Base-by-base conservation (phyloP, 2,888 invertebrate genomes). In the Diloba caeruleocephala region DNA sequence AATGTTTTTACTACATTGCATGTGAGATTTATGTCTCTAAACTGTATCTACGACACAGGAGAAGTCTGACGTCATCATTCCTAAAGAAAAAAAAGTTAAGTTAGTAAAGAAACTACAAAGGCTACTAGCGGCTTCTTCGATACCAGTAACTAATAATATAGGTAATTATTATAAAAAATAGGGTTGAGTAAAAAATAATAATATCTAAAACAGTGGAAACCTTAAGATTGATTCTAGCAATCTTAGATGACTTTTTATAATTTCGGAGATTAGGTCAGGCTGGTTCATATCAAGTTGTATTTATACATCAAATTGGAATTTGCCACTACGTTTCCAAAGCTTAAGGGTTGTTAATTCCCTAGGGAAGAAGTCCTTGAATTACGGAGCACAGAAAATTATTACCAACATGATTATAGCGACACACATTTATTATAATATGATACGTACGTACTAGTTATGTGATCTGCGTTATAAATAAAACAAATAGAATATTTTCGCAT, bases 341-440 rank as follows among this genome's bases (percentile, higher is more conserved):
- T 28, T 12, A 21, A 8, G 21, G 7, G 14, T 29, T 8, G 23
- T 8, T 28, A 15, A 29, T 28, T 8, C 19, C n/a, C 10, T 7
- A n/a, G 9, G 13, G 41, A 37, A 19, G 13, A 9, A 13, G 9
- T 41, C 28, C 25, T 31, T 42, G 15, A 44, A 32, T 29, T 23
- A 38, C n/a, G 2, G 14, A 33, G 21, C 6, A 15, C 10, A 32
- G 19, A 41, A 41, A 17, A 25, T 32, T 31, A 33, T 42, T 10
- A 37, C 41, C 42, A 23, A 26, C 26, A 25, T 41, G 42, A 33
- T 42, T 9, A 8, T 23, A 26, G n/a, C 12, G 3, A 32, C 15
- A 41, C 23, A 34, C 23, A 58, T 65, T 34, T 45, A 38, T 39
- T 46, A 39, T 28, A 58, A 65, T 43, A 31, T 43, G 34, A 53